A percentile compares a stretch with the other conserved stretches of the same genome.
Evolutionary conservation across 2,113 vertebrate genomes (phyloP).

Genomic region (Actenoides lindsayi): DNA sequence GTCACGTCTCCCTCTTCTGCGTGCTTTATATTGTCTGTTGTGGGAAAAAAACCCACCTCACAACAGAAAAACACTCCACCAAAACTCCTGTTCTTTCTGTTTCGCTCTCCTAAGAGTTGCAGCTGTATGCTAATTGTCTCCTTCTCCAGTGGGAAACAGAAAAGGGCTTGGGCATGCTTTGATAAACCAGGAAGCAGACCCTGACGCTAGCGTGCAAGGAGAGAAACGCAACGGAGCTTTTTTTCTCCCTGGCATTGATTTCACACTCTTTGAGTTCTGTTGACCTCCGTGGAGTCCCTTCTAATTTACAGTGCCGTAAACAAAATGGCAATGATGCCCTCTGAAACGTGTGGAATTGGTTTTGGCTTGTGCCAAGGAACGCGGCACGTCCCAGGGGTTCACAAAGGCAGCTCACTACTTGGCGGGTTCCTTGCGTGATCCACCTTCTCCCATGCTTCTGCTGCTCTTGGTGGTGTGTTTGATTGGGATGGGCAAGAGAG

Average conservation of each 20-base stretch:
- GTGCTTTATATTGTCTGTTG: not conserved
- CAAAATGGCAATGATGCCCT: not conserved
- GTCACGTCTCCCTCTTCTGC: not conserved
- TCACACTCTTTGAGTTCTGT: constrained; percentile 32
- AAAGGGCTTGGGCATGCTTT: constrained; percentile 4
- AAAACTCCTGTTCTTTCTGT: not conserved
- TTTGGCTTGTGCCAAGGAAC: not conserved
- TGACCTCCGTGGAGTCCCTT: not conserved
- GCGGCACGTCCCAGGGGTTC: not conserved
- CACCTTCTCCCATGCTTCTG: not conserved
- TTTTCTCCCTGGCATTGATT: not conserved
- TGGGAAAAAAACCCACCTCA: not conserved
- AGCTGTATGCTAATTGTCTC: constrained; percentile 63
- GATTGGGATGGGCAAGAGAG: not conserved
- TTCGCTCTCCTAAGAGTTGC: not conserved
- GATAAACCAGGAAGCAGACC: not conserved
- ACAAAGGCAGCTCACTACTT: not conserved
- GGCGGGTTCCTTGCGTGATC: not conserved
- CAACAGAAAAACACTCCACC: not conserved
- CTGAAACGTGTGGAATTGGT: not conserved
- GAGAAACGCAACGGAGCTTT: not conserved
- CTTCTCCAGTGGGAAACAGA: not conserved
- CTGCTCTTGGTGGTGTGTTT: not conserved
- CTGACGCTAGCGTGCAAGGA: not conserved
- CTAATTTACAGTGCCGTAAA: not conserved